Conservation (phyloP, 2,113 vertebrate genomes). For the Alexandromys fortis region DNA sequence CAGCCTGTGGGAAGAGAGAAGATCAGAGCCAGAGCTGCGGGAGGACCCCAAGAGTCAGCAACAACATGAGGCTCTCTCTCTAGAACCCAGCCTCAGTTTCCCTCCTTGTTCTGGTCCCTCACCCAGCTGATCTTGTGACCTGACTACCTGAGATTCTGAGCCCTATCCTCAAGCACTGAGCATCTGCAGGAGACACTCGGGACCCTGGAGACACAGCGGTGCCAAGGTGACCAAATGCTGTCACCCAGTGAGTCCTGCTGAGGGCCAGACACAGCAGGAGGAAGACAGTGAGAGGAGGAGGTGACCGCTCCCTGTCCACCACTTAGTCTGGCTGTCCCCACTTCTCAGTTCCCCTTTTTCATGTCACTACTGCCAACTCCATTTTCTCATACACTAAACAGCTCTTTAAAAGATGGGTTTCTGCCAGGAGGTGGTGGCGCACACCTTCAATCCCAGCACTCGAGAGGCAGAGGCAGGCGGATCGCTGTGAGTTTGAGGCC, state of each 20-base stretch:
- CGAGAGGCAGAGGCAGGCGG: too few species aligned
- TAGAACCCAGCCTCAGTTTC: neutral
- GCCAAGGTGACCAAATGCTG: neutral
- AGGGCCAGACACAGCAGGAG: neutral
- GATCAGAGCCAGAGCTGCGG: neutral
- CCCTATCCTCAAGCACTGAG: too few species aligned
- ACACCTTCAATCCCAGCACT: too few species aligned
- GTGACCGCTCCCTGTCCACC: neutral
- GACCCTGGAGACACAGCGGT: neutral
- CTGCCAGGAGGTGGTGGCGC: too few species aligned
- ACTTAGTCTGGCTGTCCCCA: neutral
- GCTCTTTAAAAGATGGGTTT: neutral
- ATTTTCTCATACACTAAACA: neutral
- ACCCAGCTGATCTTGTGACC: neutral
- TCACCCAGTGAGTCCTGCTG: neutral
- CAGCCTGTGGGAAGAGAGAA: neutral
- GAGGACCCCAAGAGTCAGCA: neutral
- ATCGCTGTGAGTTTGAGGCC: too few species aligned
- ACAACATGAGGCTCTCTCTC: neutral
- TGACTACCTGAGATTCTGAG: neutral
- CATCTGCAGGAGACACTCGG: neutral
- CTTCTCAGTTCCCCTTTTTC: fast-evolving
- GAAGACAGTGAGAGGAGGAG: neutral
- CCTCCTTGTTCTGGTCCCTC: too few species aligned
- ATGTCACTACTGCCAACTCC: neutral